phyloP scores from a whole-genome alignment of 2,888 invertebrate genomes.

The Rhopalosiphum nymphaeae region DNA sequence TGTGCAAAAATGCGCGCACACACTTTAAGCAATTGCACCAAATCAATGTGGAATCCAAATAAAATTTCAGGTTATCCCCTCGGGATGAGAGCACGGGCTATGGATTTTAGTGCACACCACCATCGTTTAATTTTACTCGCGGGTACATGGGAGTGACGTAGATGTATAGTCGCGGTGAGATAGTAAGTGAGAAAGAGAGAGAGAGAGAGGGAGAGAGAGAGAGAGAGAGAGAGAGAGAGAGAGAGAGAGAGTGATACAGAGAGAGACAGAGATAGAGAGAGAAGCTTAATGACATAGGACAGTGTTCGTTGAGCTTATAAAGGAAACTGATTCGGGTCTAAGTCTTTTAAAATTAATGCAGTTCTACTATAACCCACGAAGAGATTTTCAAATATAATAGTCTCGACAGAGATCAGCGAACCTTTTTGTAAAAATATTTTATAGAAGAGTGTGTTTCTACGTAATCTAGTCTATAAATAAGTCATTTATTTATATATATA shows the following conservation, averaged over 20 bases:
- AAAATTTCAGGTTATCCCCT: not conserved
- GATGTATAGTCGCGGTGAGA: not conserved
- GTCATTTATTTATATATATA: not conserved
- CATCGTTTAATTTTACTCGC: not conserved
- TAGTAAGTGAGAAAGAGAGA: not conserved
- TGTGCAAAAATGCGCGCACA: not conserved
- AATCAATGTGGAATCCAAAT: constrained; percentile 34
- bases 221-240: not conserved
- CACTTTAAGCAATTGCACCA: not conserved
- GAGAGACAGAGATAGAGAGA: not conserved
- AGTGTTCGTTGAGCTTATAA: constrained; percentile 49
- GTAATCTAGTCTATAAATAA: constrained; percentile 33
- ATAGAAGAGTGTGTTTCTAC: not conserved
- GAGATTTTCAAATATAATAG: constrained; percentile 45
- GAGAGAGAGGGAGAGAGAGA: not conserved
- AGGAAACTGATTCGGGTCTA: constrained; percentile 31
- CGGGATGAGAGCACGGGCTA: not conserved
- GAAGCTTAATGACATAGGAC: constrained; percentile 51
- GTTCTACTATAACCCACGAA: not conserved
- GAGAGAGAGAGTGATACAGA: not conserved
- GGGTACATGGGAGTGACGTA: not conserved
- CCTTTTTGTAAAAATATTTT: constrained; percentile 30
- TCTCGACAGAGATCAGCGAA: not conserved
- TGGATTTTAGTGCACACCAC: not conserved
- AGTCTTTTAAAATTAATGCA: constrained; percentile 60